A percentile compares a stretch with the other conserved stretches of the same genome.
phyloP scores from a whole-genome alignment of 2,888 invertebrate genomes.

The Carcina quercana region DNA sequence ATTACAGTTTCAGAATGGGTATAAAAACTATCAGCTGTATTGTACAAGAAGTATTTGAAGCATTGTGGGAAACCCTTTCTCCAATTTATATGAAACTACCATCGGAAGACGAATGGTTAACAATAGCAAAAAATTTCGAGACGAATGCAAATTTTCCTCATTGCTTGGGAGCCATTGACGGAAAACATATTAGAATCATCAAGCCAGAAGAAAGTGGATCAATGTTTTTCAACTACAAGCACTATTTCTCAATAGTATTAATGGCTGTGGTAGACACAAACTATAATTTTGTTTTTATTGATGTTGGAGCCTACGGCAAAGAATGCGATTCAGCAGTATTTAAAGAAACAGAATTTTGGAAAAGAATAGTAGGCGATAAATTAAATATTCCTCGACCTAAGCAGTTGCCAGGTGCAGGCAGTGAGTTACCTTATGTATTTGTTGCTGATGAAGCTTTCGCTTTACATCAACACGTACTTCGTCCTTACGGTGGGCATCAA shows the following conservation, averaged over 20 bases:
- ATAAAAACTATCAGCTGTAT: conserved; percentile 10
- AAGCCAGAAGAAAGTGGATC: conserved; percentile 21
- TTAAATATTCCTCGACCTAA: conserved; percentile 16
- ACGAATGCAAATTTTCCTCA: conserved; percentile 14
- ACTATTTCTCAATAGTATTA: conserved; percentile 20
- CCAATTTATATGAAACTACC: conserved; percentile 8
- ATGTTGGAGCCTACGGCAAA: conserved; percentile 15
- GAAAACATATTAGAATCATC: conserved; percentile 24
- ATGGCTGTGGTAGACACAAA: conserved; percentile 21
- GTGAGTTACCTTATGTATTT: conserved; percentile 17
- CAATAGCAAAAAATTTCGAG: conserved; percentile 8
- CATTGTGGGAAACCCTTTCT: conserved; percentile 9
- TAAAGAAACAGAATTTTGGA: conserved; percentile 17
- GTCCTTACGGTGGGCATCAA: conserved; percentile 17
- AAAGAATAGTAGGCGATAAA: conserved; percentile 13
- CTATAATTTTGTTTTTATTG: conserved; percentile 22
- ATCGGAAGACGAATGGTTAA: conserved; percentile 5
- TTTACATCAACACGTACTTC: conserved; percentile 15
- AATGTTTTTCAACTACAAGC: conserved; percentile 22
- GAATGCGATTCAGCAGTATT: conserved; percentile 15
- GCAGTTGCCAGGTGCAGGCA: conserved; percentile 12
- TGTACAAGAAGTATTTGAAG: conserved; percentile 8
- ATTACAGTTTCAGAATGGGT: conserved; percentile 11
- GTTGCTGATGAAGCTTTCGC: conserved; percentile 20
- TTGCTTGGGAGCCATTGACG: conserved; percentile 23